Evolutionary conservation across 2,888 invertebrate species (phyloP).

Genomic region (Harpalus rubripes): DNA sequence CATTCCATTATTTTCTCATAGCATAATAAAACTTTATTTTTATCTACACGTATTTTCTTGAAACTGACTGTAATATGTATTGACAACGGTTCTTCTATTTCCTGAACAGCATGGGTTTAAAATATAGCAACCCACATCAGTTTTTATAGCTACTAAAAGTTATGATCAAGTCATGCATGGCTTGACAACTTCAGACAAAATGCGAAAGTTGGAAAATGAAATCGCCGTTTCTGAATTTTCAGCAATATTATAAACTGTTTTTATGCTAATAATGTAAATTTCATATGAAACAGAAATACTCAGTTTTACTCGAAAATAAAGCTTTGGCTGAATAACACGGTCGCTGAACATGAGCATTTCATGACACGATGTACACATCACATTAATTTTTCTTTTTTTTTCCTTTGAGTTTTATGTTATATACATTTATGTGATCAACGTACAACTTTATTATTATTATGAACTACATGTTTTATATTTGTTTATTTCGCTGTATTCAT

Average conservation of each 20-base stretch:
- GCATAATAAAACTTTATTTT: not conserved
- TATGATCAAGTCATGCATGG: slow-evolving; percentile 45
- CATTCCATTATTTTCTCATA: not conserved
- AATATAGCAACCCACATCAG: slow-evolving; percentile 32
- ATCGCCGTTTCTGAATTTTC: slow-evolving; percentile 16
- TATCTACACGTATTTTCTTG: not conserved
- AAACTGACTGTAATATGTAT: slow-evolving; percentile 30
- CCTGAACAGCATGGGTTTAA: slow-evolving; percentile 16
- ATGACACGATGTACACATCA: not conserved
- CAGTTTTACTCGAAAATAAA: not conserved
- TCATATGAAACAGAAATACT: slow-evolving; percentile 9
- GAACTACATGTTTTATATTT: too few species aligned
- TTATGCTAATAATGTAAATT: slow-evolving; percentile 16
- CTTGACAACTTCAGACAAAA: slow-evolving; percentile 29
- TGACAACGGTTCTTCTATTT: slow-evolving; percentile 32
- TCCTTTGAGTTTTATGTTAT: not conserved
- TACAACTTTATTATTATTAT: too few species aligned
- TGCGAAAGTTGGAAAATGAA: slow-evolving; percentile 33
- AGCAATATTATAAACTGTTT: slow-evolving; percentile 34
- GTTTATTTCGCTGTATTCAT: too few species aligned
- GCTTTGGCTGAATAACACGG: not conserved
- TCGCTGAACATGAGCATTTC: not conserved
- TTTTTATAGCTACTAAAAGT: slow-evolving; percentile 28
- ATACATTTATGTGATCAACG: too few species aligned
- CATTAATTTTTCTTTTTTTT: not conserved